Conservation (phyloP, 1,140 invertebrate species). For the Zaprionus nigranus region DNA sequence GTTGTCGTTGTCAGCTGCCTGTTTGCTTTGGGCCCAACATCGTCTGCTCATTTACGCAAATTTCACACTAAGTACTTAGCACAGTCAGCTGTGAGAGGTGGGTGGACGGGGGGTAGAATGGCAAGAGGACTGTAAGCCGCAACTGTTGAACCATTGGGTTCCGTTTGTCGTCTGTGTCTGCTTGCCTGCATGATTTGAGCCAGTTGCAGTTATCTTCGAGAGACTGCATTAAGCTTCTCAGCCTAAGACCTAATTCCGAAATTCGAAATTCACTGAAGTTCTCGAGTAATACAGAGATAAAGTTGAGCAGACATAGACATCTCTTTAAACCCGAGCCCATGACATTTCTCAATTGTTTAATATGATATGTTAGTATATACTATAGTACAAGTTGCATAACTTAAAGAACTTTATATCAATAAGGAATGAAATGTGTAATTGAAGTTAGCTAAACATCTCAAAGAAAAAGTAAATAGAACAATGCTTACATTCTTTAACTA, state of each 20-base stretch:
- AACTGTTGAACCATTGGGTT: constrained; percentile 46
- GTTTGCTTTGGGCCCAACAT: constrained; percentile 36
- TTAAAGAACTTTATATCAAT: too few relatives aligned
- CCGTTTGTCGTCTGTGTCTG: constrained; percentile 10
- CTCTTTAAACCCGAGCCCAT: too few relatives aligned
- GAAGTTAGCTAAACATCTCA: too few relatives aligned
- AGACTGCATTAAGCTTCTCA: not conserved
- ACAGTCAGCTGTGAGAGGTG: constrained; percentile 36
- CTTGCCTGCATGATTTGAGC: not conserved
- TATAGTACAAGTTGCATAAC: too few relatives aligned
- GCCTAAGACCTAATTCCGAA: not conserved
- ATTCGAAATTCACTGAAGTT: not conserved
- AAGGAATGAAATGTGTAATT: too few relatives aligned
- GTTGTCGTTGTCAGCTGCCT: not conserved
- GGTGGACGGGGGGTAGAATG: not conserved
- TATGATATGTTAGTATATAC: too few relatives aligned
- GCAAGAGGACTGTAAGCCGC: constrained; percentile 39
- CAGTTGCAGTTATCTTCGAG: constrained; percentile 1
- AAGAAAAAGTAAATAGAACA: not conserved
- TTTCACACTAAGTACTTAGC: constrained; percentile 63
- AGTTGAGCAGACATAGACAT: too few relatives aligned
- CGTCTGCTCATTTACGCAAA: constrained; percentile 60
- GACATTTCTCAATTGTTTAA: too few relatives aligned
- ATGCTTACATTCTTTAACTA: not conserved
- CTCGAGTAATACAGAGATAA: too few relatives aligned